These are phyloP conservation scores for Drosophila varians DNA, from an alignment of 1,140 invertebrate species.

Conservation along the genomic window DNA sequence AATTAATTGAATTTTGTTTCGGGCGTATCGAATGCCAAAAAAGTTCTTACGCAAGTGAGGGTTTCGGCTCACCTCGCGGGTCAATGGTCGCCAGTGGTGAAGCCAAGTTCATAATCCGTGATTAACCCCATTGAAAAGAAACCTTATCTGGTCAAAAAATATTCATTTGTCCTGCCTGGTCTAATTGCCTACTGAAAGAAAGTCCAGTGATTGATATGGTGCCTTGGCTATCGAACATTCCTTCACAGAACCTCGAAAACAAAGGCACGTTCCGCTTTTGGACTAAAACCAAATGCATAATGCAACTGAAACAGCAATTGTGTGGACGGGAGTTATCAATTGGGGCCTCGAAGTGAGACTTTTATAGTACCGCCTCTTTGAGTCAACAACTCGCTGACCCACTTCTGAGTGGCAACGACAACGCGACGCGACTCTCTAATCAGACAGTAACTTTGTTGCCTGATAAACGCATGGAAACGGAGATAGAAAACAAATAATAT, in stretches of 20 bases:
- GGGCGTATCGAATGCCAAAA: constrained; percentile 62
- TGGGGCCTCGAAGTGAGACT: constrained; percentile 26
- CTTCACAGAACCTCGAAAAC: not conserved
- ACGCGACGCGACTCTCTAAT: constrained; percentile 56
- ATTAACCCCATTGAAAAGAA: constrained; percentile 3
- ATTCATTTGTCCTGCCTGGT: constrained; percentile 1
- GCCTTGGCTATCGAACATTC: constrained; percentile 18
- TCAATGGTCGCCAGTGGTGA: constrained; percentile 32
- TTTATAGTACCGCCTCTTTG: constrained; percentile 43
- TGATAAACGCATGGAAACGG: constrained; percentile 31
- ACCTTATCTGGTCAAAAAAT: constrained; percentile 13
- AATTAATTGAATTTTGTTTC: constrained; percentile 60
- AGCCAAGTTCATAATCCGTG: constrained; percentile 4
- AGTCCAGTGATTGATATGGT: constrained; percentile 26
- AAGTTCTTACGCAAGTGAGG: constrained; percentile 40
- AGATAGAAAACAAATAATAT: constrained; percentile 27
- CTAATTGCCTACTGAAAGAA: constrained; percentile 27
- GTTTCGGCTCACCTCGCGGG: constrained; percentile 34
- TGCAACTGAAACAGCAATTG: constrained; percentile 11
- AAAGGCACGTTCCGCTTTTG: not conserved
- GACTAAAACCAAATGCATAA: constrained; percentile 19
- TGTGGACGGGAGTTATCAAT: constrained; percentile 25
- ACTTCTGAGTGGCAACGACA: constrained; percentile 41
- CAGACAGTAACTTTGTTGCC: constrained; percentile 39
- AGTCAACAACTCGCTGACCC: constrained; percentile 60